phyloP scores from a whole-genome alignment of 2,113 vertebrate species.

The Zosterops hypoxanthus region DNA sequence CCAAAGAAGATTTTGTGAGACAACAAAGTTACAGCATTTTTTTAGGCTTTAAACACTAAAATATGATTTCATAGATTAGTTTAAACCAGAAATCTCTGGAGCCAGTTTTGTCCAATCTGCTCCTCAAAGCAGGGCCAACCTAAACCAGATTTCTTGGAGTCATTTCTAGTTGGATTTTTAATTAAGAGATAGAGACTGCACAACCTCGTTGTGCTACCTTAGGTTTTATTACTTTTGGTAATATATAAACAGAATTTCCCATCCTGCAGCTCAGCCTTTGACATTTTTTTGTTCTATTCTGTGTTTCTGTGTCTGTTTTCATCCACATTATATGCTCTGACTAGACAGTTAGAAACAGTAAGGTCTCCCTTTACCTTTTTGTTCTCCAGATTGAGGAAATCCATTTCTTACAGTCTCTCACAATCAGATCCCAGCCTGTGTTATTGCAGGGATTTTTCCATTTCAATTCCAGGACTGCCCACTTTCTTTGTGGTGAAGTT shows the following conservation, averaged over 20 bases:
- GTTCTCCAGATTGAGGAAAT: neutral
- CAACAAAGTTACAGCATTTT: neutral
- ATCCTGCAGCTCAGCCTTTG: accelerated
- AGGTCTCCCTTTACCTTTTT: neutral
- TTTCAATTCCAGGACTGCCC: neutral
- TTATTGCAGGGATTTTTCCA: neutral
- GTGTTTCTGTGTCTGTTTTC: neutral
- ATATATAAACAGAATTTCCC: neutral
- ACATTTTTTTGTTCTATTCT: neutral
- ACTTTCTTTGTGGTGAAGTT: neutral
- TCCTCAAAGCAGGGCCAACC: neutral
- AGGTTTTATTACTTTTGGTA: neutral
- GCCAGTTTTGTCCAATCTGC: neutral
- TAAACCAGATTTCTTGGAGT: neutral
- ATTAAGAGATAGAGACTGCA: neutral
- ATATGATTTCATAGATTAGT: neutral
- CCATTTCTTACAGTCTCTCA: neutral
- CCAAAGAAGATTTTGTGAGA: neutral
- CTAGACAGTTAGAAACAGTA: neutral
- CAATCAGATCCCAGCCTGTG: neutral
- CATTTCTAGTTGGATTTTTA: neutral
- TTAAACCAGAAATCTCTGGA: neutral
- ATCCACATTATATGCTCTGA: neutral
- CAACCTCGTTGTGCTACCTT: neutral
- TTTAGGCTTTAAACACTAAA: neutral